Base-by-base conservation (phyloP, 2,888 invertebrate genomes). In the Peribatodes rhomboidaria region DNA sequence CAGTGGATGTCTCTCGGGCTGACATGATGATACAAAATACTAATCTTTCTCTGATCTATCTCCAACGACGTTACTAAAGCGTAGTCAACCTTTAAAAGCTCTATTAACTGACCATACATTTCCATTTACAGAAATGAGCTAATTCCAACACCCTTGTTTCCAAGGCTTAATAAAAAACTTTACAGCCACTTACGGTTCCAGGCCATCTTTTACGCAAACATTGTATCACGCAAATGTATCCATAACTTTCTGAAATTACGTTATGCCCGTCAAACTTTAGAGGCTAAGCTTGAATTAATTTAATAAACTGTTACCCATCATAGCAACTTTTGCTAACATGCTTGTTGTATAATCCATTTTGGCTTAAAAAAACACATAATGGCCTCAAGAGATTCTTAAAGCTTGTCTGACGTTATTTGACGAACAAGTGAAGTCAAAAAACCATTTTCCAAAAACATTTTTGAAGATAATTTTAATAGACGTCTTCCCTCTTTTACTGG, bases 81-180 rank as follows among this genome's bases (percentile, higher is more conserved):
- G 6, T 27, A 6, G 27, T 27, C 6, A 4, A 27, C 27, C 27
- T 27, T 27, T 27, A 6, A 6, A 27, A 27, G 27, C 2, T 4
- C 27, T 27, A 27, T 4, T 4, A 27, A 27, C 27, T 27, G 27
- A 6, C 27, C 27, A 27, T 18, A 16, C 11, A 16, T 49, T 14
- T 16, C n/a, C 46, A 27, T 22, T 46, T 2, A n/a, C 47, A 31
- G 47, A 31, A 39, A 54, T 54, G 54, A 42, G 44, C 27, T 56
- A 39, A 58, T 59, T 33, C 60, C 60, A 65, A 61, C 60, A 61
- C 56, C 27, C 55, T 33, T 22, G 41, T 46, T 65, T 61, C 60
- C 46, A 60, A 46, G 16, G 56, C 60, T 16, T 57, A 52, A 52
- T 65, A 65, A 60, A 64, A 27, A 59, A 56, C 44, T 61, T 65